Evolutionary conservation across 2,113 vertebrate genomes (phyloP).

Genomic region (Pangasianodon hypophthalmus): DNA sequence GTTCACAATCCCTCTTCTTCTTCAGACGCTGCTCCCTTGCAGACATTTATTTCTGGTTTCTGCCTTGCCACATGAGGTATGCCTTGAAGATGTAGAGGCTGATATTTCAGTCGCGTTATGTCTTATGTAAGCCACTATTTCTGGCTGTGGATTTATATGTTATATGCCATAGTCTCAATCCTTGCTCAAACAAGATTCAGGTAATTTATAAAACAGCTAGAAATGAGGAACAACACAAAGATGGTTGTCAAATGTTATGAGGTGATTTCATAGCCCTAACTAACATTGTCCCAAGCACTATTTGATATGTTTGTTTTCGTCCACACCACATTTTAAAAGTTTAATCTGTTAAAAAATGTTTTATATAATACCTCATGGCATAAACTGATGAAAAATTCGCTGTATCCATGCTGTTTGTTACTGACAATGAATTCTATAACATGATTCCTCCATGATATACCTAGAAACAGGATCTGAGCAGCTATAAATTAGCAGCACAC

Average conservation of each 20-base stretch:
- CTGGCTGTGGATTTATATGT: background rate
- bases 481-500: background rate
- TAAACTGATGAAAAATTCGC: background rate
- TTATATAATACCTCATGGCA: background rate
- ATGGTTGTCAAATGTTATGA: background rate
- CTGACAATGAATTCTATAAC: background rate
- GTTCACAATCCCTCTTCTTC: background rate
- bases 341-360: background rate
- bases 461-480: background rate
- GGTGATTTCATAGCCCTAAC: background rate
- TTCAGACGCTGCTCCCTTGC: background rate
- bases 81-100: background rate
- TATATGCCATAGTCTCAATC: background rate
- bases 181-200: background rate
- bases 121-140: background rate
- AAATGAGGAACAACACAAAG: background rate
- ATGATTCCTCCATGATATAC: background rate
- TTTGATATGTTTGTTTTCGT: background rate
- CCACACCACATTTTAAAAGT: background rate
- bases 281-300: background rate
- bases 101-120: background rate
- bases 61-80: background rate
- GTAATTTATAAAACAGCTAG: background rate
- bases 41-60: slow-evolving; percentile 12
- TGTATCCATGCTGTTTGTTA: background rate